Conservation (phyloP, 1,140 invertebrate genomes). For the Drosophila funebris region DNA sequence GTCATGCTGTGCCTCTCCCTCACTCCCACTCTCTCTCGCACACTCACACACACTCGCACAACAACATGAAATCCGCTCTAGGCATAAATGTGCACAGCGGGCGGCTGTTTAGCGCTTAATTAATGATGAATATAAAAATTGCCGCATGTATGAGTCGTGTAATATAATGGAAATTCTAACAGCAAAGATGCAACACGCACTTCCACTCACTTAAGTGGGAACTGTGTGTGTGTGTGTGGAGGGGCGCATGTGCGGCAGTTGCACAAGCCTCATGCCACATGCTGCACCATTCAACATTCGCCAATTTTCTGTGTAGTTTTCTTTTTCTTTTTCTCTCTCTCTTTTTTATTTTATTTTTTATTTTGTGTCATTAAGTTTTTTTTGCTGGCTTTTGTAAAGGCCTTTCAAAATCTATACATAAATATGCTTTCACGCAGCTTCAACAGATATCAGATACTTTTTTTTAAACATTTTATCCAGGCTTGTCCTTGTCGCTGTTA, state of each 20-base stretch:
- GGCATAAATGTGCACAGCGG: conserved; percentile 66
- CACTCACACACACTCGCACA: too few relatives aligned
- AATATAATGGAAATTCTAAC: conserved; percentile 46
- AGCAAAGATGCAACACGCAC: conserved; percentile 45
- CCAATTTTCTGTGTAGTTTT: conserved; percentile 56
- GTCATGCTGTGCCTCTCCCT: conserved; percentile 63
- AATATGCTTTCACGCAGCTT: conserved; percentile 77
- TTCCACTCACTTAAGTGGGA: conserved; percentile 33
- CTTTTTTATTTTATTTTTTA: not conserved
- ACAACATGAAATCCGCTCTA: conserved; percentile 21
- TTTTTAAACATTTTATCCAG: not conserved
- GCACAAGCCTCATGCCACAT: conserved; percentile 7
- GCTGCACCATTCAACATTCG: conserved; percentile 30
- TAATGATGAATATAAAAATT: conserved; percentile 82
- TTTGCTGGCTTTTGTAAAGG: conserved; percentile 6
- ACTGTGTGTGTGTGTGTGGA: not conserved
- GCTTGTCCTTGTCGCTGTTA: conserved; percentile 13
- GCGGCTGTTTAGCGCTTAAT: conserved; percentile 79
- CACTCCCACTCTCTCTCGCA: conserved; percentile 5
- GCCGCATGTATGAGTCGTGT: conserved; percentile 41
- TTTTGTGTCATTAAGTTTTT: conserved; percentile 44
- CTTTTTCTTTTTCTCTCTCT: too few relatives aligned
- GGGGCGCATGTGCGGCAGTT: not conserved
- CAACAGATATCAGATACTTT: conserved; percentile 45
- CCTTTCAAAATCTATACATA: conserved; percentile 70